Conservation (phyloP, 2,113 vertebrate species). For the Leptosomus discolor region DNA sequence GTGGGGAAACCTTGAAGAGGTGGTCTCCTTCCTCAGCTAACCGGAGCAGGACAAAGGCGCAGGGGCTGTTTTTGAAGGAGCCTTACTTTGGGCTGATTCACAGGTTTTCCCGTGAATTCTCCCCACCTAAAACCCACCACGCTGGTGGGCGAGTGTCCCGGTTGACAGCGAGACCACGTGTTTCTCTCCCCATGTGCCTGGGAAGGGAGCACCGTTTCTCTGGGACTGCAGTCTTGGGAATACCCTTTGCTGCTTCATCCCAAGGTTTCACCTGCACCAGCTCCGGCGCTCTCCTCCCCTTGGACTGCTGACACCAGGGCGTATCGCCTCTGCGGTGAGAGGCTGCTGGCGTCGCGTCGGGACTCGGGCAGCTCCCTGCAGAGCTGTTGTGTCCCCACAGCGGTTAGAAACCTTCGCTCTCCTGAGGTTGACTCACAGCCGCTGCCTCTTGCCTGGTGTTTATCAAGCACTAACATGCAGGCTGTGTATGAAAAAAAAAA, state of each 20-base stretch:
- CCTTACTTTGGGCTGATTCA: not conserved
- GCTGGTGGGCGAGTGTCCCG: not conserved
- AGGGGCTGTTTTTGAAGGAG: not conserved
- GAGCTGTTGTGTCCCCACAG: not conserved
- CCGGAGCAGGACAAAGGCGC: not conserved
- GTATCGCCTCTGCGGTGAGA: rapidly evolving
- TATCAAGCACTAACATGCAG: not conserved
- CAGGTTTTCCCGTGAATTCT: not conserved
- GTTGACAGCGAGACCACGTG: not conserved
- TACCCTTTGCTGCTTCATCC: not conserved
- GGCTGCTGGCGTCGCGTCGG: rapidly evolving
- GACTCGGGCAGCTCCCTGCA: not conserved
- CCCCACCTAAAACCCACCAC: not conserved
- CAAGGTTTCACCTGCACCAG: not conserved
- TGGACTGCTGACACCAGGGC: not conserved
- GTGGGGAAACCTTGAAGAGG: not conserved
- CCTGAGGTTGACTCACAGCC: not conserved
- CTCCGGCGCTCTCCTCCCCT: not conserved
- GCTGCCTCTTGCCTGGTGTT: not conserved
- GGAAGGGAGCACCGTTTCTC: not conserved
- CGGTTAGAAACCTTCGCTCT: not conserved
- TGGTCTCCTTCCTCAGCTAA: not conserved
- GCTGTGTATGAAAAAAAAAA: not conserved
- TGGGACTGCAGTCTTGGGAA: not conserved
- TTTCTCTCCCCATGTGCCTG: not conserved